A percentile compares a stretch with the other conserved stretches of the same genome.
These are phyloP conservation scores for Silurus meridionalis DNA, from an alignment of 2,113 vertebrate genomes.

Conservation along the genomic window DNA sequence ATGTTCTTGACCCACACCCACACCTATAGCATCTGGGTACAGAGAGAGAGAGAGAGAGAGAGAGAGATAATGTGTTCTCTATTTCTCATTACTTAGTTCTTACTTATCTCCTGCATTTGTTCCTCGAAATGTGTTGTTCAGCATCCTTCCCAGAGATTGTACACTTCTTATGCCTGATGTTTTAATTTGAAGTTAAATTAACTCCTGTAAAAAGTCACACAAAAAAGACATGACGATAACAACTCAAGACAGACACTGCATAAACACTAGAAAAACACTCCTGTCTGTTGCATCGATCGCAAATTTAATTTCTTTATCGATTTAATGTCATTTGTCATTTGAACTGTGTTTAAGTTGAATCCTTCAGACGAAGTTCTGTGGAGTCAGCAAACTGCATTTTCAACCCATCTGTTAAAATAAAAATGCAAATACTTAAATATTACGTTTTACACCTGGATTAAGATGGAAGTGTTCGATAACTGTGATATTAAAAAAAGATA, in stretches of 20 bases:
- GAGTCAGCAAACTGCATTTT: background rate
- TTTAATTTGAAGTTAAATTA: background rate
- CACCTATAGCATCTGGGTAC: slow-evolving; percentile 16
- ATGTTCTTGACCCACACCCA: slow-evolving; percentile 2
- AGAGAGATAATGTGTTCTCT: background rate
- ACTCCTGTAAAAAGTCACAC: background rate
- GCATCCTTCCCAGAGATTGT: background rate
- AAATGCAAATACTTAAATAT: background rate
- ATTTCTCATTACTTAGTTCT: slow-evolving; percentile 3
- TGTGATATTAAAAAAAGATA: background rate
- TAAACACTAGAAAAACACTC: background rate
- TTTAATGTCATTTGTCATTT: background rate
- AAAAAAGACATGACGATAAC: background rate
- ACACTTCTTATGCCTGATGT: background rate
- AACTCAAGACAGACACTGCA: background rate
- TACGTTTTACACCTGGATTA: background rate
- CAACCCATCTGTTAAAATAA: background rate
- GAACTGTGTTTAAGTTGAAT: background rate
- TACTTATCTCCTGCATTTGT: slow-evolving; percentile 3
- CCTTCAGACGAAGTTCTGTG: background rate
- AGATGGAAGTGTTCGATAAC: background rate
- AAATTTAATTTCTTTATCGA: background rate
- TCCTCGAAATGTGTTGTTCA: background rate
- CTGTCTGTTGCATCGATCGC: background rate
- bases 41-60: background rate